Evolutionary conservation across 2,888 invertebrate genomes (phyloP).

Genomic region (Sinotaia quadrata): DNA sequence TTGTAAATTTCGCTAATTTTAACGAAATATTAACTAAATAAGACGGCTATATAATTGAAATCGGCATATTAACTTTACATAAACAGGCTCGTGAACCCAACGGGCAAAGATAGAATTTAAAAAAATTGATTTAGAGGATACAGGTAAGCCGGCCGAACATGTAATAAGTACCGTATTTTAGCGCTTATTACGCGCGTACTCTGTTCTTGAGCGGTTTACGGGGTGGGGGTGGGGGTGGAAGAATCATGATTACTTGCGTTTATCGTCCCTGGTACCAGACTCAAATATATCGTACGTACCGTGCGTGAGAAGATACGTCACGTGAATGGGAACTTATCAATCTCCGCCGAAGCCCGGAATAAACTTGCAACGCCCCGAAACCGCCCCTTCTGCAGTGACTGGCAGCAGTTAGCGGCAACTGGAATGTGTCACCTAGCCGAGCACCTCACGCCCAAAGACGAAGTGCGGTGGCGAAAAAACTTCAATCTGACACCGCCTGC

Average conservation of each 20-base stretch:
- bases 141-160: too few relatives aligned
- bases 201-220: background rate
- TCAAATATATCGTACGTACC: background rate
- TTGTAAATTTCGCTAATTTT: too few relatives aligned
- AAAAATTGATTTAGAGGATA: too few relatives aligned
- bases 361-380: background rate
- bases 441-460: background rate
- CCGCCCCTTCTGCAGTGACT: background rate
- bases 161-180: too few relatives aligned
- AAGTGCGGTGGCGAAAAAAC: background rate
- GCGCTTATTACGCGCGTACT: too few relatives aligned
- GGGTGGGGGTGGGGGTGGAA: background rate
- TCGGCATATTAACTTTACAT: too few relatives aligned
- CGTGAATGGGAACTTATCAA: too few relatives aligned
- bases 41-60: too few relatives aligned
- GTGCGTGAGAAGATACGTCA: background rate
- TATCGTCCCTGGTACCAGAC: background rate
- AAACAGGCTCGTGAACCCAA: too few relatives aligned
- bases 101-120: too few relatives aligned
- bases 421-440: background rate
- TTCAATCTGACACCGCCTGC: constrained; percentile 11
- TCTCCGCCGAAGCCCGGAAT: too few relatives aligned
- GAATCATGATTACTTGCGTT: background rate
- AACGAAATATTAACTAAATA: too few relatives aligned
- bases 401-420: background rate